Evolutionary conservation across 2,888 invertebrate species (phyloP).

Genomic region (Ypsolopha sequella): DNA sequence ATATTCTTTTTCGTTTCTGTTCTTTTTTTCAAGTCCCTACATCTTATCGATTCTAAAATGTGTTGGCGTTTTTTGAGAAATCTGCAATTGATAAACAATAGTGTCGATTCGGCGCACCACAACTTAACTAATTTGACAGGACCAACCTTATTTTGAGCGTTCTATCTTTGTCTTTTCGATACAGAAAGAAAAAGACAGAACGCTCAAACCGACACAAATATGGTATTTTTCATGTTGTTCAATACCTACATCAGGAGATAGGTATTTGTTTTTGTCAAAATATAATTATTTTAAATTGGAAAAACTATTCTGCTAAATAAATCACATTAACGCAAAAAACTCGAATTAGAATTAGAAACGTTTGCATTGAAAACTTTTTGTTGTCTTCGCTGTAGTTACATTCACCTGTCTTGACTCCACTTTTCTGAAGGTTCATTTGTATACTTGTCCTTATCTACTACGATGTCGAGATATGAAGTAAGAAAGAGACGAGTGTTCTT

Average conservation of each 20-base stretch:
- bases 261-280: neutral
- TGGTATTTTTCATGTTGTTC: neutral
- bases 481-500: slow-evolving; percentile 52
- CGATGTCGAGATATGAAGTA: slow-evolving; percentile 19
- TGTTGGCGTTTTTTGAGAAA: too few relatives aligned
- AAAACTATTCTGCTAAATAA: neutral
- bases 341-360: slow-evolving; percentile 47
- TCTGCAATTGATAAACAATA: too few relatives aligned
- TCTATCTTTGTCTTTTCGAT: too few relatives aligned
- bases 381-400: slow-evolving; percentile 47
- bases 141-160: too few relatives aligned
- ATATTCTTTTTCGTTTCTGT: too few relatives aligned
- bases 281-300: neutral
- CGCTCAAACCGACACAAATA: neutral
- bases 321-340: slow-evolving; percentile 1
- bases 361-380: slow-evolving; percentile 51
- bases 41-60: too few relatives aligned
- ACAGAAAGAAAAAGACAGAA: neutral
- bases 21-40: too few relatives aligned
- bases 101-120: too few relatives aligned
- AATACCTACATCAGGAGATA: neutral
- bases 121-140: too few relatives aligned
- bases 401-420: slow-evolving; percentile 56
- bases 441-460: slow-evolving; percentile 47
- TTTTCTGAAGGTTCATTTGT: slow-evolving; percentile 22